These are phyloP conservation scores for Strigops habroptila DNA, from an alignment of 2,113 vertebrate genomes.

Conservation along the genomic window DNA sequence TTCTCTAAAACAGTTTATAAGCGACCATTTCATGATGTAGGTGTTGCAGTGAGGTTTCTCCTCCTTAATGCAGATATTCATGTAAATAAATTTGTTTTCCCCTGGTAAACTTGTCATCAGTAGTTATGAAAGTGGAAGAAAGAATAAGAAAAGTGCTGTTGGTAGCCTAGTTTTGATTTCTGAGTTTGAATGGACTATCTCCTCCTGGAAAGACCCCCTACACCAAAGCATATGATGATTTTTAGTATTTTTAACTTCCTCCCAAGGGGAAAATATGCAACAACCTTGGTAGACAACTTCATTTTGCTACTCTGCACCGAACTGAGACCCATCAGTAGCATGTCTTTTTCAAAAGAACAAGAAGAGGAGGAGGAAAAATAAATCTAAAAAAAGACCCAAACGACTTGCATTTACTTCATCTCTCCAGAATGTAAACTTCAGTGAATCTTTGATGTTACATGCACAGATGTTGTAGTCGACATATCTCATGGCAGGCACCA, in stretches of 20 bases:
- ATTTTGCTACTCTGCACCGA: not conserved
- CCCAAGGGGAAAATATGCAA: not conserved
- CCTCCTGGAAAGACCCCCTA: not conserved
- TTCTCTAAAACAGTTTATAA: not conserved
- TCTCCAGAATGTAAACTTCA: slow-evolving; percentile 75
- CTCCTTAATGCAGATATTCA: not conserved
- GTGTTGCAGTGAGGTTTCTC: not conserved
- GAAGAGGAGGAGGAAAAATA: slow-evolving; percentile 32
- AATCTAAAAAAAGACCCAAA: slow-evolving; percentile 27
- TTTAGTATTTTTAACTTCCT: not conserved
- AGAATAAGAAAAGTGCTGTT: not conserved
- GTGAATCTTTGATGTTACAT: slow-evolving; percentile 75
- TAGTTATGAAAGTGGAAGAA: not conserved
- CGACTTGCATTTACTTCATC: slow-evolving; percentile 69
- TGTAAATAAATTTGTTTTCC: not conserved
- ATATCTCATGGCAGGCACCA: slow-evolving; percentile 80
- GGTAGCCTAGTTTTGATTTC: not conserved
- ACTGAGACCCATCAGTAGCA: not conserved
- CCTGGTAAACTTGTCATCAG: not conserved
- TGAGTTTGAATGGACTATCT: not conserved
- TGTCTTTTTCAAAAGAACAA: not conserved
- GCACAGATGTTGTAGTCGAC: slow-evolving; percentile 78
- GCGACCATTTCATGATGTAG: not conserved
- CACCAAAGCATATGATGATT: not conserved
- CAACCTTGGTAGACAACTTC: not conserved